Evolutionary conservation across 2,888 invertebrate species (phyloP).

Genomic region (Heliconius ethilla): DNA sequence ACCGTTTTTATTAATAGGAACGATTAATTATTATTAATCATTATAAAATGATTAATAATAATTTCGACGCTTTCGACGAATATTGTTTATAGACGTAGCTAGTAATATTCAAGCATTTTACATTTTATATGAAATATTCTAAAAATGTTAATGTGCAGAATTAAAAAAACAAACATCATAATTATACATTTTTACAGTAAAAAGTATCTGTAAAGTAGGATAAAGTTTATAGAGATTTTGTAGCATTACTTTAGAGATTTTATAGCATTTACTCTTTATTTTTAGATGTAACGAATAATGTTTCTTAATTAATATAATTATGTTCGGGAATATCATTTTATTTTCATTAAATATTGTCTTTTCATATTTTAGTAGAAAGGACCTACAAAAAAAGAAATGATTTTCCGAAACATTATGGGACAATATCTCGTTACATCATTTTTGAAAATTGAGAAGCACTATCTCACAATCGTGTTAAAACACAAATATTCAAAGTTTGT

Average conservation of each 20-base stretch:
- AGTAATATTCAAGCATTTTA: not conserved
- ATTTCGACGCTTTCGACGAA: slow-evolving; percentile 1
- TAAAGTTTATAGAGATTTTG: slow-evolving; percentile 18
- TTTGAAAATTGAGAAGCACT: slow-evolving; percentile 22
- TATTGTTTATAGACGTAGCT: slow-evolving; percentile 1
- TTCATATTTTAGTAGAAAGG: not conserved
- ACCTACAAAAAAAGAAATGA: not conserved
- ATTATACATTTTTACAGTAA: slow-evolving; percentile 21
- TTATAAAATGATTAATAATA: not conserved
- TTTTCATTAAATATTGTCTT: not conserved
- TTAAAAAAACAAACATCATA: not conserved
- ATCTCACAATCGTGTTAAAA: not conserved
- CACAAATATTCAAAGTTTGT: not conserved
- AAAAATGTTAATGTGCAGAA: not conserved
- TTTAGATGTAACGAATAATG: slow-evolving; percentile 8
- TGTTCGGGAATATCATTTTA: slow-evolving; percentile 6
- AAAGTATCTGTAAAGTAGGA: not conserved
- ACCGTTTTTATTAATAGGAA: not conserved
- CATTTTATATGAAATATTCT: slow-evolving; percentile 16
- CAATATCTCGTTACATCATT: not conserved
- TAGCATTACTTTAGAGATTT: slow-evolving; percentile 14
- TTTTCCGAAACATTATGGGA: not conserved
- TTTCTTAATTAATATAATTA: not conserved
- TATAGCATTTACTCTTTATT: not conserved
- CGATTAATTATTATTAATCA: not conserved